Evolutionary conservation across 2,113 vertebrate species (phyloP).

Genomic region (Mus musculus): DNA sequence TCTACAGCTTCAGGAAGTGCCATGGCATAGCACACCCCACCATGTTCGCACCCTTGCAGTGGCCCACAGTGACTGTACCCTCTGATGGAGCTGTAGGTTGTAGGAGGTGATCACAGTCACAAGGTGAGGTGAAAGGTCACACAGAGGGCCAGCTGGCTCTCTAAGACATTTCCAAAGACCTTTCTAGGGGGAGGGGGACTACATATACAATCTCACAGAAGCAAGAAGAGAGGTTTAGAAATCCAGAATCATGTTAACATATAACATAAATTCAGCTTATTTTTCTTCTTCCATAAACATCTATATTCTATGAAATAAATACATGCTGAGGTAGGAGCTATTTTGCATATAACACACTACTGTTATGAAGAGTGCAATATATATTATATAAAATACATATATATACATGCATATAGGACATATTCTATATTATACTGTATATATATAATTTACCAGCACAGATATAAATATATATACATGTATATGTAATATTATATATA

Average conservation of each 20-base stretch:
- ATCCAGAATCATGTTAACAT: not conserved
- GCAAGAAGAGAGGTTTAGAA: not conserved
- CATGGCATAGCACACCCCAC: not conserved
- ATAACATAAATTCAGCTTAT: conserved; percentile 24
- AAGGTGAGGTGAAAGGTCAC: not conserved
- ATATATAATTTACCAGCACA: too few relatives aligned
- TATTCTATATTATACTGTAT: too few relatives aligned
- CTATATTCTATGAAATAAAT: not conserved
- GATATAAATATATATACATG: not conserved
- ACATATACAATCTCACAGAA: not conserved
- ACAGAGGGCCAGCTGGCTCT: not conserved
- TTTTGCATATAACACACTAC: not conserved
- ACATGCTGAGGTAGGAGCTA: not conserved
- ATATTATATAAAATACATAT: not conserved
- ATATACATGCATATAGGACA: too few relatives aligned
- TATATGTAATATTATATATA: not conserved
- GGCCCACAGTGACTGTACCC: not conserved
- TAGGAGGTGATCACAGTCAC: not conserved
- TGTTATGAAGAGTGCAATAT: not conserved
- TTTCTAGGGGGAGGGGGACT: not conserved
- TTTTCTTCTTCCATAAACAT: conserved; percentile 21
- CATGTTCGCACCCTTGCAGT: not conserved
- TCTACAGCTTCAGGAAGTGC: not conserved
- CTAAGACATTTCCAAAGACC: not conserved
- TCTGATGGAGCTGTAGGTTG: not conserved